phyloP scores from a whole-genome alignment of 1,140 invertebrate genomes.

The Heterodera schachtii region DNA sequence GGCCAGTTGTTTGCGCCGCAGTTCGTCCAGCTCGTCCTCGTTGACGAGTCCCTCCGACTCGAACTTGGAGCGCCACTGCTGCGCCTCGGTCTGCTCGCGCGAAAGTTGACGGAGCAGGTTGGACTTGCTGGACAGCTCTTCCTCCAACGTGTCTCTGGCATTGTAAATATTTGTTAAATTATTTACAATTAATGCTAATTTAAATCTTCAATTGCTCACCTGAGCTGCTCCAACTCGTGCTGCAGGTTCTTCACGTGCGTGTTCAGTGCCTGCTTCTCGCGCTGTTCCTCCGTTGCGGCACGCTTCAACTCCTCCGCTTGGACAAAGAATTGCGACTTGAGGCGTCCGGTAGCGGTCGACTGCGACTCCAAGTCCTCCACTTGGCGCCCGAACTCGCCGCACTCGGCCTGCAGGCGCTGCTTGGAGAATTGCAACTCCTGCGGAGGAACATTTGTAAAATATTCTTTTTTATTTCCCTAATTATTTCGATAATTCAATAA shows the following conservation, averaged over 20 bases:
- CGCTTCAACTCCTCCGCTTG: constrained; percentile 96
- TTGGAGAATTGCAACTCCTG: constrained; percentile 92
- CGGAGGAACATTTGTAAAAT: not conserved
- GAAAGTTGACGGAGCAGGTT: constrained; percentile 86
- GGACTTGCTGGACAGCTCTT: constrained; percentile 78
- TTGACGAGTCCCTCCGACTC: constrained; percentile 79
- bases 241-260: constrained; percentile 78
- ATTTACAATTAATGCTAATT: not conserved
- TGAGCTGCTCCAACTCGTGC: constrained; percentile 92
- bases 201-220: constrained; percentile 70
- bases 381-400: constrained; percentile 87
- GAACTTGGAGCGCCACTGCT: constrained; percentile 93
- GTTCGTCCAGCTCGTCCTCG: constrained; percentile 92
- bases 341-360: constrained; percentile 90
- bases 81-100: constrained; percentile 90
- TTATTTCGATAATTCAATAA: too few species aligned
- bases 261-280: constrained; percentile 69
- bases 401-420: constrained; percentile 94
- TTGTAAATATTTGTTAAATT: not conserved
- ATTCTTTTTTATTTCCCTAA: too few species aligned
- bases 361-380: constrained; percentile 95
- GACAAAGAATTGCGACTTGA: constrained; percentile 88
- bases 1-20: constrained; percentile 89
- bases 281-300: constrained; percentile 86
- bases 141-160: constrained; percentile 84